Evolutionary conservation across 2,797 vertebrate species (phyloP), one percentile per base, ranked within the genome.

Genomic region (Myotis findleyi): DNA sequence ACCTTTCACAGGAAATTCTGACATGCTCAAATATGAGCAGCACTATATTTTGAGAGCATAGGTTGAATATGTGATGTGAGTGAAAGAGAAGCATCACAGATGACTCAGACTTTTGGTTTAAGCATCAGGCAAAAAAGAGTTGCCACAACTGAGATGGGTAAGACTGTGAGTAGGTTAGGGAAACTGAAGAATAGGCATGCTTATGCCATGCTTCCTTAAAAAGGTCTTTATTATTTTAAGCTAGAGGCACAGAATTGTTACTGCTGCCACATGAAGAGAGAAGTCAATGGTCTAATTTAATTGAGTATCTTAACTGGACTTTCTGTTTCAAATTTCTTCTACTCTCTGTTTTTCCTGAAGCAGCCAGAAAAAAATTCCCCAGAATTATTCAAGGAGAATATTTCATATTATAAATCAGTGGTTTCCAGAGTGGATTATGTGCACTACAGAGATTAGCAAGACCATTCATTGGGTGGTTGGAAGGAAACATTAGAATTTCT

Each of bases 171-270:
- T 75, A 87, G 44, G 38, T 72, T 30, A 51, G 33, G 23, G 17
- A 7, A 73, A 33, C 6, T 25, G 6, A 79, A 75, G 33, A 21
- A 10, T 5, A 82, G n/a, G 0, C 5, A 44, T 44, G 23, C 38
- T 38, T 80, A 10, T 49, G 9, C 30, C 38, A 47, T 16, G 4
- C 25, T 83, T 87, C 30, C 33, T 80, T 49, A 16, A 79, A 92
- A 94, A 41, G 3, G 27, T 20, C 53, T 81, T 68, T 90, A 68
- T 68, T 81, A 38, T 86, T 88, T 91, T 89, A 59, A 92, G 72
- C 14, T 53, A 71, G 49, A 91, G 41, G 23, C 1, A 4, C 12
- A 13, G 36, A 88, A 93, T 59, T 44, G 9, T 1, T 75, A 16
- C 18, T 53, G 11, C 51, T 79, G 10, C 55, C 68, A 44, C 3